Conservation (phyloP, 2,888 invertebrate species). For the Dasypolia templi region DNA sequence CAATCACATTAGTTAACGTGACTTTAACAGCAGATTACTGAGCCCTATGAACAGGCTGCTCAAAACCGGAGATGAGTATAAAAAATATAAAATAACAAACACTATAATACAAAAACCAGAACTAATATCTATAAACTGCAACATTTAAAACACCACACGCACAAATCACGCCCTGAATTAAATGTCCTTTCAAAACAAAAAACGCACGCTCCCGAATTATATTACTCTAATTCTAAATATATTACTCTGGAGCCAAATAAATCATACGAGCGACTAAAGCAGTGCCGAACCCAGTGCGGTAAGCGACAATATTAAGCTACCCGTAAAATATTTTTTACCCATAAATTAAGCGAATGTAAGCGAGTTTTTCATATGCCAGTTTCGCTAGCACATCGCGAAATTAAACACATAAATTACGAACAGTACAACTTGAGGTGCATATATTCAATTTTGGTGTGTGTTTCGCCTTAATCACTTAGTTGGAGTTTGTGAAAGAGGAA, state of each 20-base stretch:
- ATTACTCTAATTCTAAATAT: slow-evolving; percentile 59
- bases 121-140: neutral
- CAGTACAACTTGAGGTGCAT: slow-evolving; percentile 63
- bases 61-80: no score
- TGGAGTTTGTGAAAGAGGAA: slow-evolving; percentile 4
- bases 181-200: slow-evolving; percentile 38
- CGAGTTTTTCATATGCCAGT: slow-evolving; percentile 86
- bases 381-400: slow-evolving; percentile 85
- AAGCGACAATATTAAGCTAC: slow-evolving; percentile 76
- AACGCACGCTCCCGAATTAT: slow-evolving; percentile 41
- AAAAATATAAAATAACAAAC: no score
- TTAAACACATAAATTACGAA: slow-evolving; percentile 88
- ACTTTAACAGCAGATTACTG: no score
- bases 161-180: slow-evolving; percentile 7
- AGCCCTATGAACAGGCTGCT: no score
- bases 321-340: slow-evolving; percentile 82
- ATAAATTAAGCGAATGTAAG: slow-evolving; percentile 86
- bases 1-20: no score
- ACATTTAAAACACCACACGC: neutral
- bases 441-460: slow-evolving; percentile 55
- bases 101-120: no score
- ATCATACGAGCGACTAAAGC: slow-evolving; percentile 60
- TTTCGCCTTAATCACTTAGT: slow-evolving; percentile 47
- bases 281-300: slow-evolving; percentile 66
- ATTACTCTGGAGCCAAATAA: slow-evolving; percentile 57